Evolutionary conservation across 2,888 invertebrate genomes (phyloP).

Genomic region (Ischnus inquisitorius): DNA sequence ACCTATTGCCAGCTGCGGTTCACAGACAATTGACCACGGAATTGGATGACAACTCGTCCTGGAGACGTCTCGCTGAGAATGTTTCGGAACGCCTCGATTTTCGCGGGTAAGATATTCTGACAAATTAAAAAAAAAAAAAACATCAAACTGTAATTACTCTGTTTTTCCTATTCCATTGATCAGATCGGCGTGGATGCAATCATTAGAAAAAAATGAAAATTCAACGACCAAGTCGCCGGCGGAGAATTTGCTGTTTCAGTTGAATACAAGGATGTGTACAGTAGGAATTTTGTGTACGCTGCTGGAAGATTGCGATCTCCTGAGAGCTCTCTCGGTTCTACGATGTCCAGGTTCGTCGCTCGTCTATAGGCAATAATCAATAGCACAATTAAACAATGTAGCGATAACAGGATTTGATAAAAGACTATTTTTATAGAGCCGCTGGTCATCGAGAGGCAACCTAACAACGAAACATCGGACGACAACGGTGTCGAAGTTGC

Average conservation of each 20-base stretch:
- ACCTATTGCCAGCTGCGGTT: conserved; percentile 72
- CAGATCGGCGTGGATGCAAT: conserved; percentile 72
- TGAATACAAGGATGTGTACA: conserved; percentile 78
- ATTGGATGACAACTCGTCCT: conserved; percentile 73
- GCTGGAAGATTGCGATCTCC: conserved; percentile 76
- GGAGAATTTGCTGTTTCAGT: conserved; percentile 76
- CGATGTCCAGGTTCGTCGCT: conserved; percentile 75
- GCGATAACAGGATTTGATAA: not conserved
- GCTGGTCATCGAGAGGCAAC: conserved; percentile 76
- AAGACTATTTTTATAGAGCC: conserved; percentile 72
- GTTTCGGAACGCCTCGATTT: conserved; percentile 73
- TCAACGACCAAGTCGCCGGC: conserved; percentile 69
- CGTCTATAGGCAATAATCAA: not conserved
- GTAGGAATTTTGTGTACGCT: conserved; percentile 76
- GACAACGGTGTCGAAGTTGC: conserved; percentile 65
- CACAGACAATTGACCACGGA: conserved; percentile 76
- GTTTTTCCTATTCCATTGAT: conserved; percentile 36
- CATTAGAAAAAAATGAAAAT: conserved; percentile 67
- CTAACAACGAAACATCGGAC: conserved; percentile 66
- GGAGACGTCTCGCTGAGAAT: conserved; percentile 75
- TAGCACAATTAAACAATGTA: not conserved
- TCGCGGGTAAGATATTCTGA: conserved; percentile 70
- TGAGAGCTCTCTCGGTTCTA: conserved; percentile 75
- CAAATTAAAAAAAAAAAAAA: conserved; percentile 3
- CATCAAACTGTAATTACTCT: not conserved